phyloP scores from a whole-genome alignment of 1,140 invertebrate genomes.

The Octopus bimaculoides region DNA sequence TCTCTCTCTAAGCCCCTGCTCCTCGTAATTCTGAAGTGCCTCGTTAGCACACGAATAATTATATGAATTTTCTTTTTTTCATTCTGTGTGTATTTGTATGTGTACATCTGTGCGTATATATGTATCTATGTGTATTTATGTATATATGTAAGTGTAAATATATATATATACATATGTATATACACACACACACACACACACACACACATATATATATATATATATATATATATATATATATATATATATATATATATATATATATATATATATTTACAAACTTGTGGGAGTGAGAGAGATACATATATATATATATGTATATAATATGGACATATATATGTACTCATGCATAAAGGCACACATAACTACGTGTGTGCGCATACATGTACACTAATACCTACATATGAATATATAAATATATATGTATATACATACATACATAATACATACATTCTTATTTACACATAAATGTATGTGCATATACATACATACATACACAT shows the following conservation, averaged over 20 bases:
- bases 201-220: too few relatives aligned
- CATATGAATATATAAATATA: not conserved
- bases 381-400: not conserved
- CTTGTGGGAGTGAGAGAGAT: too few relatives aligned
- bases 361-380: not conserved
- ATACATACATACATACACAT: not conserved
- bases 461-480: not conserved
- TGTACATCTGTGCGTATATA: too few relatives aligned
- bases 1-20: not conserved
- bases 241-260: not conserved
- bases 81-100: too few relatives aligned
- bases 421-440: not conserved
- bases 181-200: too few relatives aligned
- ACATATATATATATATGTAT: too few relatives aligned
- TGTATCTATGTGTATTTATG: not conserved
- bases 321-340: too few relatives aligned
- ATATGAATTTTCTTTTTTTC: too few relatives aligned
- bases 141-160: not conserved
- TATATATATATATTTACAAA: not conserved
- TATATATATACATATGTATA: too few relatives aligned
- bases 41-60: too few relatives aligned
- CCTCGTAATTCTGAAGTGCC: not conserved
- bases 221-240: constrained; percentile 1
- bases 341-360: too few relatives aligned
- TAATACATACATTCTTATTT: not conserved